Evolutionary conservation across 1,140 invertebrate species (phyloP).

Genomic region (Batillaria attramentaria): DNA sequence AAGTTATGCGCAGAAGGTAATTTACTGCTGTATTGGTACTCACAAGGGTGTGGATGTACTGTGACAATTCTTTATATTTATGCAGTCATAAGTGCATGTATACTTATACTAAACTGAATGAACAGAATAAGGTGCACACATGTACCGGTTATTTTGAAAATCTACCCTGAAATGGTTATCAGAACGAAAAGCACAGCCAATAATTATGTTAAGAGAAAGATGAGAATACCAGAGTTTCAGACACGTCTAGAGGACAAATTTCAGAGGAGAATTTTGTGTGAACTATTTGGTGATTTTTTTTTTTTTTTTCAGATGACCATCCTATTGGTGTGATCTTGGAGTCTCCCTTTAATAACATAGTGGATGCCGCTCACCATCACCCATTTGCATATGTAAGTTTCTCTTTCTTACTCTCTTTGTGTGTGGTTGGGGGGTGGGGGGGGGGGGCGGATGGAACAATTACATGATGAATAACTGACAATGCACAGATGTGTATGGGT

Average conservation of each 20-base stretch:
- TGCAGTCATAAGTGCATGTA: not conserved
- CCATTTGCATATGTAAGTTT: conserved; percentile 80
- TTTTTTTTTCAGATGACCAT: conserved; percentile 1
- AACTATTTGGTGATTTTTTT: not conserved
- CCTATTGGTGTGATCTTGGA: conserved; percentile 73
- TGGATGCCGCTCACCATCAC: conserved; percentile 86
- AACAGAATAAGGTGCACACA: not conserved
- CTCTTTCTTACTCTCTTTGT: not conserved
- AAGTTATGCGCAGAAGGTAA: conserved; percentile 58
- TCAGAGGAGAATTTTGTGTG: too few species aligned
- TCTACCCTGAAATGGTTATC: not conserved
- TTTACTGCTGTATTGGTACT: conserved; percentile 6
- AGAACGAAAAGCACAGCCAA: not conserved
- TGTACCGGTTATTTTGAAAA: not conserved
- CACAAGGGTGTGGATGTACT: not conserved
- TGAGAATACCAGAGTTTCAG: too few species aligned
- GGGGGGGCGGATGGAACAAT: not conserved
- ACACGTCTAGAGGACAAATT: too few species aligned
- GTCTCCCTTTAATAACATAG: conserved; percentile 90
- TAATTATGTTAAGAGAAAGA: not conserved
- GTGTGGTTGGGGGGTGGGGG: not conserved
- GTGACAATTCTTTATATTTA: too few species aligned
- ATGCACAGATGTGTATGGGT: not conserved
- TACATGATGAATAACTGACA: not conserved
- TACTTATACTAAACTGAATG: not conserved